A percentile compares a stretch with the other conserved stretches of the same genome.
These are phyloP conservation scores for Aegithalos caudatus DNA, from an alignment of 2,113 vertebrate genomes.

Conservation along the genomic window DNA sequence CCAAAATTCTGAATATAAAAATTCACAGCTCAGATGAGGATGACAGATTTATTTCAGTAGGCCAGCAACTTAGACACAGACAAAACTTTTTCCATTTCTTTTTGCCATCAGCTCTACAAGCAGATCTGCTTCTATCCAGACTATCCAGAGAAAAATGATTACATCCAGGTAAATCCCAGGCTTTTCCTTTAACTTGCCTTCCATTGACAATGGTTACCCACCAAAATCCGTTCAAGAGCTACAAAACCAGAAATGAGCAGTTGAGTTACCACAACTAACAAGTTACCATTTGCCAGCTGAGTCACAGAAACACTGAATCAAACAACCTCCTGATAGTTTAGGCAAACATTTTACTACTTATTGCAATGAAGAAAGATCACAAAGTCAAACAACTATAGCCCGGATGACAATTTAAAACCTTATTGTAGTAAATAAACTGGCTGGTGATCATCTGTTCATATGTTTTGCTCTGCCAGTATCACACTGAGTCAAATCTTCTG, in stretches of 20 bases:
- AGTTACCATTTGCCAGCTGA: not conserved
- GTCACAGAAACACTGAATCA: not conserved
- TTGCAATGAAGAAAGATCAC: not conserved
- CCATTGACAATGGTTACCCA: not conserved
- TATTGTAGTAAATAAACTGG: not conserved
- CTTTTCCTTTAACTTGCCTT: not conserved
- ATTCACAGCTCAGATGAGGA: not conserved
- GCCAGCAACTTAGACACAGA: not conserved
- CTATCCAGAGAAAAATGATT: not conserved
- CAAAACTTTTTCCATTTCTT: not conserved
- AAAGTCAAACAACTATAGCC: not conserved
- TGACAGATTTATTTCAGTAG: not conserved
- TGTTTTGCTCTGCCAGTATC: slow-evolving; percentile 10
- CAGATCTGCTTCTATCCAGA: not conserved
- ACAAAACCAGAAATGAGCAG: not conserved
- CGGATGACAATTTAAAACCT: slow-evolving; percentile 3
- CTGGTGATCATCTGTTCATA: not conserved
- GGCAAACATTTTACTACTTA: not conserved
- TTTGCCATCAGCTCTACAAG: not conserved
- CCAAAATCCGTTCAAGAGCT: not conserved
- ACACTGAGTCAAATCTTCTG: not conserved
- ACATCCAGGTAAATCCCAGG: not conserved
- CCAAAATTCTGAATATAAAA: not conserved
- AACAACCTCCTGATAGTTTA: not conserved
- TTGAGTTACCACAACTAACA: not conserved